Base-by-base conservation (phyloP, 2,888 invertebrate species). In the Ellobium chinense region DNA sequence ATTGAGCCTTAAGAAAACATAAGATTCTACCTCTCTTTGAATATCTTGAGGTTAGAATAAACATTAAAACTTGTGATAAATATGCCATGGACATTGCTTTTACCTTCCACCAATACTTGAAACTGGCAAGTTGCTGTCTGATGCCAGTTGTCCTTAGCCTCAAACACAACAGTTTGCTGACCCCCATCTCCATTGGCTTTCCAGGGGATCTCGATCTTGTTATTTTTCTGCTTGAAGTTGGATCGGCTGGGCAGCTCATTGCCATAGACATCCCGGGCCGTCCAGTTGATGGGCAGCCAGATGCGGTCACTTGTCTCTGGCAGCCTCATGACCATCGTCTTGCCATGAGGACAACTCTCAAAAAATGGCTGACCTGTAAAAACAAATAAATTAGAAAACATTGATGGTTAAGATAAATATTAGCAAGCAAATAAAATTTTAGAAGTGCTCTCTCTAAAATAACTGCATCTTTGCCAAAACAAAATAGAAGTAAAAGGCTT, bases 41-140 rank as follows among this genome's bases (percentile, higher is more conserved):
- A n/a, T n/a, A n/a, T n/a, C n/a, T n/a, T n/a, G n/a, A n/a, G n/a
- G n/a, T n/a, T n/a, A n/a, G n/a, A n/a, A n/a, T n/a, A n/a, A n/a
- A n/a, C n/a, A n/a, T n/a, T n/a, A n/a, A n/a, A n/a, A n/a, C n/a
- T n/a, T n/a, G n/a, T n/a, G n/a, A n/a, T n/a, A n/a, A n/a, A n/a
- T n/a, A n/a, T n/a, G n/a, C n/a, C n/a, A n/a, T n/a, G n/a, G n/a
- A n/a, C n/a, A n/a, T n/a, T n/a, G n/a, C n/a, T n/a, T 82, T 78
- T 85, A 89, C 89, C 89, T 83, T 87, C 85, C 34, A 90, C 82
- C 12, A 85, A 58, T 1, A 90, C 88, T 39, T 86, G 82, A 70
- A 91, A 89, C 60, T 86, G 84, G 82, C 91, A 91, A 7, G 80
- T 82, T 7, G 87, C 84, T 29, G 79, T 85, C 82, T 88, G 88